Percentiles rank a stretch among this genome's conserved stretches.
Conservation (phyloP, 2,113 vertebrate species). For the Sclerurus mexicanus region DNA sequence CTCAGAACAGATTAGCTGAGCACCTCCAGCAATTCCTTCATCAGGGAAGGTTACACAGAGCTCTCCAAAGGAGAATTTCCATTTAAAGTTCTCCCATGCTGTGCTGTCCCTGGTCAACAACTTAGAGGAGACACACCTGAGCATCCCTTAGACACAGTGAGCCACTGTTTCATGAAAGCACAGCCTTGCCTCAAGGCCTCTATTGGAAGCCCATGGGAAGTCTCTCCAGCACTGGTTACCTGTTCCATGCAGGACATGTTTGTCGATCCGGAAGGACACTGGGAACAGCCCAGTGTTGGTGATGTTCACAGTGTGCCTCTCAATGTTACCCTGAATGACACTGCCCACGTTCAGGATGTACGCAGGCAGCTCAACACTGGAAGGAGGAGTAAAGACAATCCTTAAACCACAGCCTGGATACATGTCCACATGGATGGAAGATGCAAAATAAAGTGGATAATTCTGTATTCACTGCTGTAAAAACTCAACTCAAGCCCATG, state of each 20-base stretch:
- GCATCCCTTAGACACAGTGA: not conserved
- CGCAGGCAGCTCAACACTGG: slow-evolving; percentile 76
- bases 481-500: not conserved
- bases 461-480: not conserved
- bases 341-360: slow-evolving; percentile 81
- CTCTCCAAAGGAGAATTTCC: not conserved
- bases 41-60: not conserved
- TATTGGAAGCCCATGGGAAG: not conserved
- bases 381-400: not conserved
- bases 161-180: not conserved
- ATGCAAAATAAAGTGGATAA: not conserved
- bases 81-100: not conserved
- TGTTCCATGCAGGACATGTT: slow-evolving; percentile 59
- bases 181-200: not conserved
- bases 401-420: not conserved
- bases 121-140: not conserved
- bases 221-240: slow-evolving; percentile 56
- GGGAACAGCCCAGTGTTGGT: slow-evolving; percentile 78
- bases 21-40: not conserved
- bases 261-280: slow-evolving; percentile 73
- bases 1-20: not conserved
- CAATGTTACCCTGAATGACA: slow-evolving; percentile 61
- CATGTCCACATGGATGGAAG: not conserved
- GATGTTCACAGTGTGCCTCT: slow-evolving; percentile 71
- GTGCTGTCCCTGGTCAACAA: not conserved